These are phyloP conservation scores for Ornithorhynchus anatinus DNA, from an alignment of 2,113 vertebrate species.

Conservation along the genomic window DNA sequence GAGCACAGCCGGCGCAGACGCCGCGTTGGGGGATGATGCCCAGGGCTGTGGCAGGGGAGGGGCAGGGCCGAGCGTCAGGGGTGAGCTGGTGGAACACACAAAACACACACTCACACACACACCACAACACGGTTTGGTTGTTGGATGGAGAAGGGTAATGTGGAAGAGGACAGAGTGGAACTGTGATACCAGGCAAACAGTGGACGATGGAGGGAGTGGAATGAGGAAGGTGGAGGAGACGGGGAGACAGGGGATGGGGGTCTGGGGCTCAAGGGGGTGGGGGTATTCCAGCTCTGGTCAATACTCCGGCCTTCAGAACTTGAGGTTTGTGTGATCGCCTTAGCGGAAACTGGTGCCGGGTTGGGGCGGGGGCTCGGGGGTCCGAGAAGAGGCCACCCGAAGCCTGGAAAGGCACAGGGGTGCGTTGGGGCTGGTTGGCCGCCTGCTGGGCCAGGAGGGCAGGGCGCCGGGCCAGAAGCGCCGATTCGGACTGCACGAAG, in stretches of 20 bases:
- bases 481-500: slow-evolving; percentile 74
- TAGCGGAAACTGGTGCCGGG: neutral
- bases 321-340: neutral
- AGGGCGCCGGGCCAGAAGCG: slow-evolving; percentile 75
- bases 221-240: slow-evolving; percentile 34
- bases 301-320: neutral
- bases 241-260: neutral
- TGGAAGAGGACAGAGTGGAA: too few relatives aligned
- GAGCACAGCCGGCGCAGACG: slow-evolving; percentile 73
- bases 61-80: slow-evolving; percentile 66
- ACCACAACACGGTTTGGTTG: too few relatives aligned
- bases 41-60: slow-evolving; percentile 71
- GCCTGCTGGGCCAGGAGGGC: slow-evolving; percentile 81
- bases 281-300: neutral
- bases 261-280: neutral
- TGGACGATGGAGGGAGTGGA: too few relatives aligned
- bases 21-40: slow-evolving; percentile 65
- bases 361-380: neutral
- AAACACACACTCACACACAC: too few relatives aligned
- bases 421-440: slow-evolving; percentile 71
- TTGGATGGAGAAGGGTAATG: too few relatives aligned
- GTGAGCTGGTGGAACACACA: too few relatives aligned
- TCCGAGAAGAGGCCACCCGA: slow-evolving; percentile 37
- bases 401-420: slow-evolving; percentile 74
- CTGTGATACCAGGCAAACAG: too few relatives aligned